A percentile compares a stretch with the other conserved stretches of the same genome.
phyloP scores from a whole-genome alignment of 2,113 vertebrate genomes.

The Gallinago jamesoni region DNA sequence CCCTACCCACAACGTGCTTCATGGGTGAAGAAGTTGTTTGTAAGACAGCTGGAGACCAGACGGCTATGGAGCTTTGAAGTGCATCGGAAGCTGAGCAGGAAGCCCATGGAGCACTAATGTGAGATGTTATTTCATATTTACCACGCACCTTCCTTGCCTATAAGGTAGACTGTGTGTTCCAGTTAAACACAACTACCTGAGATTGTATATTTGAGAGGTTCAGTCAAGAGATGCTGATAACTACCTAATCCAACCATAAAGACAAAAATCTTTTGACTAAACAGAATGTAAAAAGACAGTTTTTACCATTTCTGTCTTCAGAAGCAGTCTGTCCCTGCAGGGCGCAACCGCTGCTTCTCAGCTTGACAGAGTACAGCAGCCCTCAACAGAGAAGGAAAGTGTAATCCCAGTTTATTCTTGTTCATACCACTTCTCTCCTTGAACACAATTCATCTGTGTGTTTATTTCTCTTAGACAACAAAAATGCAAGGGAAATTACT shows the following conservation, averaged over 20 bases:
- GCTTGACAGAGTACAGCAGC: background rate
- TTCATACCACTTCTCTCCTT: background rate
- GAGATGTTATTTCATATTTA: background rate
- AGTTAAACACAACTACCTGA: background rate
- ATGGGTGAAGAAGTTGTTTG: constrained; percentile 39
- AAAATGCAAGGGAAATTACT: background rate
- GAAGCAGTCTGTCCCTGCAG: background rate
- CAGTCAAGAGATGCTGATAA: background rate
- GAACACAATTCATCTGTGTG: background rate
- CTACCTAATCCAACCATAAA: background rate
- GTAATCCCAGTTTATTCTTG: background rate
- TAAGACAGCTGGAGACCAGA: constrained; percentile 38
- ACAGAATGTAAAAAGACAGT: background rate
- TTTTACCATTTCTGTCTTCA: background rate
- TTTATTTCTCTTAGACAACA: background rate
- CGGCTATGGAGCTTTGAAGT: constrained; percentile 2
- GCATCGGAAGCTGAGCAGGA: background rate
- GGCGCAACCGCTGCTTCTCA: background rate
- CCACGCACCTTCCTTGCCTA: background rate
- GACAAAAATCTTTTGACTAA: background rate
- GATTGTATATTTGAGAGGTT: background rate
- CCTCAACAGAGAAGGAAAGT: background rate
- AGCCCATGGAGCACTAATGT: background rate
- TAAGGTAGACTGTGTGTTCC: background rate
- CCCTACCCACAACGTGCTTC: constrained; percentile 13